Conservation (phyloP, 2,888 invertebrate genomes). For the Amaurobius ferox region DNA sequence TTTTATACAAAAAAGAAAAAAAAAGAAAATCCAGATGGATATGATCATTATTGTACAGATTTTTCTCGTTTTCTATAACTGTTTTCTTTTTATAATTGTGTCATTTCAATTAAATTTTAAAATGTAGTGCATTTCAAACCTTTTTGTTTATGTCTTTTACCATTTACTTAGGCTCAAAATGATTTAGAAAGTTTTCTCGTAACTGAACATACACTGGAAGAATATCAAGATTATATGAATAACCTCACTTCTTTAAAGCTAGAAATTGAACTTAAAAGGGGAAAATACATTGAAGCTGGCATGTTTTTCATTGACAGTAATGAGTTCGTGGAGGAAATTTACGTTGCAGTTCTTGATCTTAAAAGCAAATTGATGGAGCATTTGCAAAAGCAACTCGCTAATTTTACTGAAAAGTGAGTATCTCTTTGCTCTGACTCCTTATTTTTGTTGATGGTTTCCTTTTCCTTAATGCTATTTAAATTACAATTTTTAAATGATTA, state of each 20-base stretch:
- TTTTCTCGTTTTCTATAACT: too few species aligned
- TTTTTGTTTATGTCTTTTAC: too few species aligned
- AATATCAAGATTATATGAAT: constrained; percentile 26
- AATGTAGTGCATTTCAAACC: too few species aligned
- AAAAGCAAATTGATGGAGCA: constrained; percentile 14
- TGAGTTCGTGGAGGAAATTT: constrained; percentile 42
- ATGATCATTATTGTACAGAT: too few species aligned
- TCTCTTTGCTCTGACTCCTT: too few species aligned
- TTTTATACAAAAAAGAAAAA: too few species aligned
- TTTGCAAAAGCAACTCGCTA: constrained; percentile 20
- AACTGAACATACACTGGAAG: constrained; percentile 36
- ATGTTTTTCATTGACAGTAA: constrained; percentile 44
- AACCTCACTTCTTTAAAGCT: constrained; percentile 24
- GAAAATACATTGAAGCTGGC: constrained; percentile 28
- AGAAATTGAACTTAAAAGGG: constrained; percentile 36
- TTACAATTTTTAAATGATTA: too few species aligned
- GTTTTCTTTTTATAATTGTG: too few species aligned
- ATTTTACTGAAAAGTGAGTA: constrained; percentile 24
- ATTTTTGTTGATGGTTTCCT: too few species aligned
- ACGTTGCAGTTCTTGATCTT: constrained; percentile 3
- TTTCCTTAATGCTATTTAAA: too few species aligned
- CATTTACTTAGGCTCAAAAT: constrained; percentile 38
- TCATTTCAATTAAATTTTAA: too few species aligned
- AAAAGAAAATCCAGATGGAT: too few species aligned
- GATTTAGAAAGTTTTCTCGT: constrained; percentile 29